Percentiles rank a stretch among this genome's conserved stretches.
phyloP scores from a whole-genome alignment of 2,888 invertebrate genomes.

The Ecliptopera silaceata region DNA sequence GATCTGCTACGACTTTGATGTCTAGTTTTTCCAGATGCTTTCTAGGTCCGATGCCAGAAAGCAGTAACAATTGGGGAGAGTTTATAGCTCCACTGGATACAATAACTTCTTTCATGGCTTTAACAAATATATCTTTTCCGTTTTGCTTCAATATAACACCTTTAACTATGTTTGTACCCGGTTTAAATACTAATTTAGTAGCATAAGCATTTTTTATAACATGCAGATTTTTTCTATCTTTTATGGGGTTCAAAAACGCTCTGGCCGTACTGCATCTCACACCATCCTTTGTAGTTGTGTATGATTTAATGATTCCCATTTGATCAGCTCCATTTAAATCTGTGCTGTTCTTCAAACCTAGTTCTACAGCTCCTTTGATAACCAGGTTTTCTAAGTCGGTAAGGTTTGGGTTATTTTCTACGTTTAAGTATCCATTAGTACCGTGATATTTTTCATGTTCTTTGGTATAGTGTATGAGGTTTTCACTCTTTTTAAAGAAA shows the following conservation, averaged over 20 bases:
- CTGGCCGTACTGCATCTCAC: constrained; percentile 77
- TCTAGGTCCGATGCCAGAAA: constrained; percentile 79
- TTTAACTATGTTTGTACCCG: constrained; percentile 64
- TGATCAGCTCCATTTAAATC: constrained; percentile 70
- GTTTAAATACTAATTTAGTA: constrained; percentile 78
- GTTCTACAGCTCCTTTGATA: constrained; percentile 65
- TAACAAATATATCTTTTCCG: constrained; percentile 56
- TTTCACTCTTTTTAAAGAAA: constrained; percentile 80
- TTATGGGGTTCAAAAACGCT: constrained; percentile 72
- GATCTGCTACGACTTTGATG: constrained; percentile 66
- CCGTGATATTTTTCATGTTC: constrained; percentile 56
- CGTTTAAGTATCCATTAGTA: constrained; percentile 63
- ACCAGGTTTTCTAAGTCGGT: constrained; percentile 50
- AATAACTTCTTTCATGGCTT: constrained; percentile 75
- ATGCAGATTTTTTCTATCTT: constrained; percentile 66
- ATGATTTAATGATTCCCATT: constrained; percentile 72
- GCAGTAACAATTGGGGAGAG: constrained; percentile 75
- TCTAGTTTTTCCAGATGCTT: constrained; percentile 60
- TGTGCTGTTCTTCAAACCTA: constrained; percentile 63
- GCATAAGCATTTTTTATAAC: constrained; percentile 79
- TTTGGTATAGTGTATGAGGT: constrained; percentile 42
- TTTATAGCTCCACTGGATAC: constrained; percentile 77
- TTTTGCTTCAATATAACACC: constrained; percentile 66
- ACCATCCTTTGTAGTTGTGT: constrained; percentile 72
- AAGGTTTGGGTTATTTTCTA: constrained; percentile 52